Percentiles rank a stretch among this genome's conserved stretches.
These are phyloP conservation scores for Caenorhabditis becei DNA, from an alignment of 2,888 invertebrate genomes.

Conservation along the genomic window DNA sequence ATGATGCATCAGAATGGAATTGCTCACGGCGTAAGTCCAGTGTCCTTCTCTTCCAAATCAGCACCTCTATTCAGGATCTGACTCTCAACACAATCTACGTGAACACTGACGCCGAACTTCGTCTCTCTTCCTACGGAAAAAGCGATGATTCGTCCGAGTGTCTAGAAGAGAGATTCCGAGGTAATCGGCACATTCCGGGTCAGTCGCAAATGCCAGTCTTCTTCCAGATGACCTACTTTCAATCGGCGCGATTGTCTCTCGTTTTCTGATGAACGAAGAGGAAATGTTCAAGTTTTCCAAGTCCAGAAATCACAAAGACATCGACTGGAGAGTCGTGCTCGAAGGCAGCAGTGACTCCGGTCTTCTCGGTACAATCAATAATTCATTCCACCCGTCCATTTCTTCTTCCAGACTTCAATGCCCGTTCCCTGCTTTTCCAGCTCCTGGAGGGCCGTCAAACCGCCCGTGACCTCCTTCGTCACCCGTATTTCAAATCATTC, in stretches of 20 bases:
- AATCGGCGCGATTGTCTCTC: slow-evolving; percentile 60
- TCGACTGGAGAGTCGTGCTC: slow-evolving; percentile 57
- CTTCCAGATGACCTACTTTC: slow-evolving; percentile 63
- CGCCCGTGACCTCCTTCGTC: slow-evolving; percentile 52
- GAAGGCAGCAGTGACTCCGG: slow-evolving; percentile 62
- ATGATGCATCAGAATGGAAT: slow-evolving; percentile 63
- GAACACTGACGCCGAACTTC: slow-evolving; percentile 62
- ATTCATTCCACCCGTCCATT: neutral
- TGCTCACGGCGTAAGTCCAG: slow-evolving; percentile 49
- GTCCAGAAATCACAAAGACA: slow-evolving; percentile 58
- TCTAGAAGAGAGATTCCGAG: slow-evolving; percentile 49
- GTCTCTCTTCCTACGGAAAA: slow-evolving; percentile 57
- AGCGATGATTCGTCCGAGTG: slow-evolving; percentile 59
- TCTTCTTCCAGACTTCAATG: slow-evolving; percentile 47
- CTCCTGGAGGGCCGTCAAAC: slow-evolving; percentile 57
- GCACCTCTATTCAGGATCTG: slow-evolving; percentile 40
- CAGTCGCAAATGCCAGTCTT: slow-evolving; percentile 4
- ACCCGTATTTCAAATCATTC: slow-evolving; percentile 63
- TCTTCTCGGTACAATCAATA: slow-evolving; percentile 36
- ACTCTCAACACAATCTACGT: slow-evolving; percentile 58
- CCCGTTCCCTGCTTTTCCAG: slow-evolving; percentile 53
- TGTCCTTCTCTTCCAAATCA: neutral
- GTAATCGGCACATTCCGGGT: slow-evolving; percentile 7
- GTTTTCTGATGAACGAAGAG: slow-evolving; percentile 63
- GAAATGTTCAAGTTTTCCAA: slow-evolving; percentile 62